These are phyloP conservation scores for Corbicula japonica DNA, from an alignment of 2,888 invertebrate species.

Conservation along the genomic window DNA sequence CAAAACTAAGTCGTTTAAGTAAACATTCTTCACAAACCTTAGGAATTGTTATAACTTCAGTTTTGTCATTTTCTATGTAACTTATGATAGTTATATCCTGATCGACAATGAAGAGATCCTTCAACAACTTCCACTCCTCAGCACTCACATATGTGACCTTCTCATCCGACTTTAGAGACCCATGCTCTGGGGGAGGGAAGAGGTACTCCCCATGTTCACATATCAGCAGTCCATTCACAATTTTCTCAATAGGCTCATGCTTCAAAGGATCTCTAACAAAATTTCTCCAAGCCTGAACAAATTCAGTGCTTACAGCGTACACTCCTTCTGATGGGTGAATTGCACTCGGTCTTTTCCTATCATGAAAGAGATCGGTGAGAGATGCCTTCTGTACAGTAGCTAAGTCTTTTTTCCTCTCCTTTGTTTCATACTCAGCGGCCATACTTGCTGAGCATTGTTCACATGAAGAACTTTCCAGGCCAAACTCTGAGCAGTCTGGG, in stretches of 20 bases:
- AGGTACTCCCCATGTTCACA: constrained; percentile 83
- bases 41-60: constrained; percentile 62
- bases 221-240: constrained; percentile 78
- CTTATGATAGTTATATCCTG: constrained; percentile 71
- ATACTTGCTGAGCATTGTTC: constrained; percentile 76
- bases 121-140: constrained; percentile 79
- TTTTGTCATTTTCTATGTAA: constrained; percentile 65
- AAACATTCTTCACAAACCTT: constrained; percentile 83
- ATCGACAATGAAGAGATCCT: constrained; percentile 74
- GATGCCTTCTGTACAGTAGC: constrained; percentile 85
- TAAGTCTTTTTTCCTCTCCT: constrained; percentile 67
- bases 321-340: constrained; percentile 69
- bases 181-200: constrained; percentile 74
- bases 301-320: constrained; percentile 82
- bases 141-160: constrained; percentile 75
- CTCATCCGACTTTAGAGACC: constrained; percentile 54
- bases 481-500: constrained; percentile 83
- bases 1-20: constrained; percentile 73
- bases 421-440: constrained; percentile 64
- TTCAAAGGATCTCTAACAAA: constrained; percentile 85
- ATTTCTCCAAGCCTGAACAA: constrained; percentile 87
- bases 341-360: constrained; percentile 83
- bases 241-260: constrained; percentile 69
- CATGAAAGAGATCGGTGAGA: constrained; percentile 85
- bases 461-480: constrained; percentile 74